Conservation (phyloP, 2,797 vertebrate genomes). For the Pseudochromis fuscus region DNA sequence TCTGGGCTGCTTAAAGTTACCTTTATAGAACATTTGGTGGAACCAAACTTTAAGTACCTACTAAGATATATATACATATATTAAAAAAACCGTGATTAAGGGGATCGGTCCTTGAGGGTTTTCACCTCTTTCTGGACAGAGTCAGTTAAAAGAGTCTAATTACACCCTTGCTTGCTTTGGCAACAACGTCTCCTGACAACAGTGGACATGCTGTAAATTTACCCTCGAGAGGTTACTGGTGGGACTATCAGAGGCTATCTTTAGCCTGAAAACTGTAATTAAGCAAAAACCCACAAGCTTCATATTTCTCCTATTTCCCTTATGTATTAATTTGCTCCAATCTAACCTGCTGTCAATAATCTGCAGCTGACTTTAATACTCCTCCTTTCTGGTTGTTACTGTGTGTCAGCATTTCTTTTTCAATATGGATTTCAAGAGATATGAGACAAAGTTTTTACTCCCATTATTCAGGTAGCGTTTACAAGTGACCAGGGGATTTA, state of each 20-base stretch:
- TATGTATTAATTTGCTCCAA: slow-evolving; percentile 65
- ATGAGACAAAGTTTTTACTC: slow-evolving; percentile 15
- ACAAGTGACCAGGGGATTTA: slow-evolving; percentile 10
- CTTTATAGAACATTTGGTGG: slow-evolving; percentile 8
- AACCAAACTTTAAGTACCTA: slow-evolving; percentile 22
- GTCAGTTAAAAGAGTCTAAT: slow-evolving; percentile 49
- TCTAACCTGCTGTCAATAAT: slow-evolving; percentile 40
- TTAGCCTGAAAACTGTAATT: slow-evolving; percentile 67
- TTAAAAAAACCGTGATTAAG: slow-evolving; percentile 27
- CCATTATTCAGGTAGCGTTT: slow-evolving; percentile 16
- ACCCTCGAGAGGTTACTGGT: slow-evolving; percentile 50
- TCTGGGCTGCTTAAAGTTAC: slow-evolving; percentile 5
- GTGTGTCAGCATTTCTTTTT: slow-evolving; percentile 43
- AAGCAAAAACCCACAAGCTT: slow-evolving; percentile 55
- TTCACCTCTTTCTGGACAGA: slow-evolving; percentile 46
- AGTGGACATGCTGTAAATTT: slow-evolving; percentile 59
- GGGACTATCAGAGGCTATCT: slow-evolving; percentile 69
- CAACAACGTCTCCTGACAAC: slow-evolving; percentile 68
- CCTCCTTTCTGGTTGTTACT: slow-evolving; percentile 11
- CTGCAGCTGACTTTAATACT: slow-evolving; percentile 23
- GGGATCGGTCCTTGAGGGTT: slow-evolving; percentile 28
- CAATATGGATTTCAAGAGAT: slow-evolving; percentile 1
- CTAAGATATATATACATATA: too few species aligned
- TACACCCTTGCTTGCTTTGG: slow-evolving; percentile 69
- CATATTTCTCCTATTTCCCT: slow-evolving; percentile 63